These are phyloP conservation scores for Ptychobarbus kaznakovi DNA, from an alignment of 2,797 vertebrate genomes.

Conservation along the genomic window DNA sequence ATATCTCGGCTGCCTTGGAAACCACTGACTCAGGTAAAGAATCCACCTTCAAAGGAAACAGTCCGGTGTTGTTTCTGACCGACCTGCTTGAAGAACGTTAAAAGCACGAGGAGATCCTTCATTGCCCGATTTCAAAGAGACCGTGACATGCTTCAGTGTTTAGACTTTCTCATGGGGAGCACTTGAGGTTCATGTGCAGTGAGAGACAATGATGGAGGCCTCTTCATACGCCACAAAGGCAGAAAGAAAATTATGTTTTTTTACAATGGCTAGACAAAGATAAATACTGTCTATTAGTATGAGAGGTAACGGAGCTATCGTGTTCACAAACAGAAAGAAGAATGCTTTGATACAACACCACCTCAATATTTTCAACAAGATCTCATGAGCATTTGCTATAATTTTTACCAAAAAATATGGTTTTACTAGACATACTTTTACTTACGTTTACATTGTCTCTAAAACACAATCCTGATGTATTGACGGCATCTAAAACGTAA, in stretches of 20 bases:
- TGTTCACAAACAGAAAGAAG: background rate
- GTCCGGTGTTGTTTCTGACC: conserved; percentile 30
- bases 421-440: background rate
- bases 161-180: conserved; percentile 30
- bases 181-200: conserved; percentile 7
- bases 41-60: conserved; percentile 30
- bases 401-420: background rate
- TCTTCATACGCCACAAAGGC: conserved; percentile 50
- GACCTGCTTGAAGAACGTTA: conserved; percentile 26
- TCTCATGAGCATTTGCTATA: background rate
- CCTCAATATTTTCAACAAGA: background rate
- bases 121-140: conserved; percentile 39
- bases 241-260: conserved; percentile 39
- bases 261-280: conserved; percentile 18
- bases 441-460: background rate
- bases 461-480: background rate
- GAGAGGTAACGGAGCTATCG: background rate
- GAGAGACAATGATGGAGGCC: conserved; percentile 64
- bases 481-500: background rate
- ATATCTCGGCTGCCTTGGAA: conserved; percentile 37
- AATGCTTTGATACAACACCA: no score
- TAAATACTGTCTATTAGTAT: background rate
- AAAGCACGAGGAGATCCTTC: conserved; percentile 44
- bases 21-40: conserved; percentile 39
- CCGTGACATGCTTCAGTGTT: conserved; percentile 32